Evolutionary conservation across 2,113 vertebrate genomes (phyloP), one percentile per base, ranked within the genome.

Genomic region (Hiodon alosoides): DNA sequence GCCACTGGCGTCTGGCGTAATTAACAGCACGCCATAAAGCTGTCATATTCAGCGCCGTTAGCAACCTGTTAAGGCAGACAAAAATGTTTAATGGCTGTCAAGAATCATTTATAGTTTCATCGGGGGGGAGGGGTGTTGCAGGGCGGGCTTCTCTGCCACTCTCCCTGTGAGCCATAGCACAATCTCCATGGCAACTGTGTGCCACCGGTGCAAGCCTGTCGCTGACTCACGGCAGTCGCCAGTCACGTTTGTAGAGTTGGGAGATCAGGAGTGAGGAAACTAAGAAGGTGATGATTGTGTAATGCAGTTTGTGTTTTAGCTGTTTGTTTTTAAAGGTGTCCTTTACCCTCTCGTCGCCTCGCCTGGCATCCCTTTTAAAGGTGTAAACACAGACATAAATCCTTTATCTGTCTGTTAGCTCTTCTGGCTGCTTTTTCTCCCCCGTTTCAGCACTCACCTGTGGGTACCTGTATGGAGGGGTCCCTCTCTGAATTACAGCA

Each of bases 161-260:
- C 75, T 83, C 76, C 66, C 82, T 80, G 82, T 78, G 81, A 80
- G 74, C 80, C 79, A 78, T 84, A 83, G 78, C 79, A 58, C 79
- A 57, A 46, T 83, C 79, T 79, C 81, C 55, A 79, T 83, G 78
- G 79, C 68, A 83, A 78, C 83, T 78, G 79, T 86, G 83, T 87
- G 83, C 86, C 83, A 87, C 71, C 77, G 75, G 81, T 83, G 80
- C 77, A 83, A 85, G 82, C 79, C 79, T 10, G 71, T 77, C 14
- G 46, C 67, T 69, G 50, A 17, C 79, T 81, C 46, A 78, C 77
- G 71, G 51, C 74, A 76, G 31, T 31, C 31, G 31, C 31, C 31
- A 31, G 31, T 31, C 31, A 31, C 31, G 31, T 31, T 2, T 0
- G 31, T 31, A 31, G 31, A 31, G 31, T 31, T 31, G 31, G 31